These are phyloP conservation scores for Paramuricea clavata DNA, from an alignment of 92 coral and sea anemone species.

Conservation along the genomic window DNA sequence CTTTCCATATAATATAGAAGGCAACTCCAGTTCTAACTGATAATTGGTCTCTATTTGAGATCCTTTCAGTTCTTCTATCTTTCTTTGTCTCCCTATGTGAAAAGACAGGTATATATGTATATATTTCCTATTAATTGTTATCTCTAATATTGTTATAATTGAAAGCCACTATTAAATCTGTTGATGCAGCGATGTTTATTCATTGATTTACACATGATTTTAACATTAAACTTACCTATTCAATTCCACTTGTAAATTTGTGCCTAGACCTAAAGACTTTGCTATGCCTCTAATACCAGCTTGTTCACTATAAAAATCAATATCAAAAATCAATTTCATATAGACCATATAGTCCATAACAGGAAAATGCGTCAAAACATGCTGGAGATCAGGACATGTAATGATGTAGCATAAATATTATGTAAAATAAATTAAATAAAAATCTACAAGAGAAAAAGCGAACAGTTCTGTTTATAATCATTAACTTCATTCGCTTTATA, in stretches of 20 bases:
- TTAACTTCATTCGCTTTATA: background rate
- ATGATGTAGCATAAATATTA: background rate
- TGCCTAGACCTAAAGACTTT: constrained; percentile 62
- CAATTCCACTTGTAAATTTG: constrained; percentile 44
- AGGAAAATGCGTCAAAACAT: too few relatives aligned
- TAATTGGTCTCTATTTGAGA: constrained; percentile 71
- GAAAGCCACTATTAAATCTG: background rate
- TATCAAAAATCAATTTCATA: background rate
- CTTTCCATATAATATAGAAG: constrained; percentile 53
- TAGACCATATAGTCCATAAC: too few relatives aligned
- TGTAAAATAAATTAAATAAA: too few relatives aligned
- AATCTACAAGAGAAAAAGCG: background rate
- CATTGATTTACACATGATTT: background rate
- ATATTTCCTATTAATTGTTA: background rate
- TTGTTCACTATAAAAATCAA: constrained; percentile 52
- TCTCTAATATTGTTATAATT: background rate
- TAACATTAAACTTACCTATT: constrained; percentile 52
- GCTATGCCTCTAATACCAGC: constrained; percentile 66
- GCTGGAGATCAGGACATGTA: too few relatives aligned
- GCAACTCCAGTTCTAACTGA: constrained; percentile 67
- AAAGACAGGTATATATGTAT: constrained; percentile 3
- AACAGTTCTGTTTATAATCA: background rate
- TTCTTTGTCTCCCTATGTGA: constrained; percentile 56
- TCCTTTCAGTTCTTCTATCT: constrained; percentile 63
- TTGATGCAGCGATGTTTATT: background rate